These are phyloP conservation scores for Tanypteryx hageni DNA, from an alignment of 2,888 invertebrate species.

Conservation along the genomic window DNA sequence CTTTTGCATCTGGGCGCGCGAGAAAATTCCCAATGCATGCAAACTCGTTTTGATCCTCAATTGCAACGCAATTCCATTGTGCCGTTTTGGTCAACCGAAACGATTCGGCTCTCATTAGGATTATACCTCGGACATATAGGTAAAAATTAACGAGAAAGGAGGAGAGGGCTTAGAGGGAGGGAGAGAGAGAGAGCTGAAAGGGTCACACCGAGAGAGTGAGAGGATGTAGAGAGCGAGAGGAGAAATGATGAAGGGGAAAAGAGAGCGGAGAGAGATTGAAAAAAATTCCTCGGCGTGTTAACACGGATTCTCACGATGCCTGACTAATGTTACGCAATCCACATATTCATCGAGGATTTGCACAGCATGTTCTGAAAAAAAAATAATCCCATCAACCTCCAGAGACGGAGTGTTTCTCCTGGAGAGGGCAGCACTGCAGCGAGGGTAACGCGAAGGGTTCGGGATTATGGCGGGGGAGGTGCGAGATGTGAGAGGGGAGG, in stretches of 20 bases:
- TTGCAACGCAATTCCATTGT: conserved; percentile 22
- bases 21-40: conserved; percentile 25
- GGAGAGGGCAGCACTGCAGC: not conserved
- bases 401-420: conserved; percentile 5
- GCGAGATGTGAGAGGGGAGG: too few relatives aligned
- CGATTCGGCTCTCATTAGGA: conserved; percentile 10
- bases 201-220: not conserved
- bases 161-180: not conserved
- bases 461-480: too few relatives aligned
- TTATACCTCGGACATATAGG: conserved; percentile 6
- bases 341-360: conserved; percentile 4
- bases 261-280: not conserved
- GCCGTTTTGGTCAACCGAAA: conserved; percentile 15
- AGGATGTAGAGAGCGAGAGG: not conserved
- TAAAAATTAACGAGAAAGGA: not conserved
- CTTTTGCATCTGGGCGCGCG: not conserved
- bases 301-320: conserved; percentile 33
- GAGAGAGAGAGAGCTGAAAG: not conserved
- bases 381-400: not conserved
- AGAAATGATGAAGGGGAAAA: not conserved
- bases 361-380: not conserved
- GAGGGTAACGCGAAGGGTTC: not conserved
- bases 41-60: conserved; percentile 21
- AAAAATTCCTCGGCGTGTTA: not conserved
- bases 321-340: conserved; percentile 17